Evolutionary conservation across 2,797 vertebrate genomes (phyloP), one percentile per base, ranked within the genome.

Genomic region (Melanotaenia nigrans): DNA sequence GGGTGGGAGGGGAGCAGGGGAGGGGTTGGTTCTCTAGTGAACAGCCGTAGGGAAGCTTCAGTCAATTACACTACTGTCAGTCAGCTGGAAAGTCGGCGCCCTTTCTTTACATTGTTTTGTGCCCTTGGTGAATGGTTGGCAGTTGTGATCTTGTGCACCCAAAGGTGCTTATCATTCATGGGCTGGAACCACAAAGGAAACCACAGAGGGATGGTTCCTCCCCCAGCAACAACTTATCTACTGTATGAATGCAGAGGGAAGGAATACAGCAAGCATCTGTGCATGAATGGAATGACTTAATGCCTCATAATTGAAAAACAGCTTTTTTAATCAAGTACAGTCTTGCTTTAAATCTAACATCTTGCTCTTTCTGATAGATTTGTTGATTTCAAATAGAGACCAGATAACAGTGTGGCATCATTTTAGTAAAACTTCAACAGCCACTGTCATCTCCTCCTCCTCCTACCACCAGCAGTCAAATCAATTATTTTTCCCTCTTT

Each of bases 111-210:
- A 25, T 59, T 45, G 30, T 6, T 63, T 53, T 64, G 9, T 8
- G 14, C 62, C 68, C 35, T 24, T 1, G 42, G 63, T 42, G 80
- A 85, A 22, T 0, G 14, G 42, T 57, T 42, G 70, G 69, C 74
- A 77, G 42, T 0, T 35, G 28, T 58, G 61, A 68, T 71, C 57
- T 36, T 5, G 49, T 10, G 42, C 58, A n/a, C 85, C 78, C 87
- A 67, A 69, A 75, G 79, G 74, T 87, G 80, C 74, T 90, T 89
- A 71, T 79, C 81, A 89, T 92, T 90, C 87, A 87, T 90, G 84
- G 87, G 80, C 76, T 86, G 85, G 75, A 79, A 59, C 85, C 63
- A 55, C 9, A 16, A 62, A 79, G 59, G 69, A 67, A 63, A 47
- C 59, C 51, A 32, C 77, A 32, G 61, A 83, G 71, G 32, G 32